phyloP scores from a whole-genome alignment of 2,113 vertebrate genomes.

The Camelus dromedarius region DNA sequence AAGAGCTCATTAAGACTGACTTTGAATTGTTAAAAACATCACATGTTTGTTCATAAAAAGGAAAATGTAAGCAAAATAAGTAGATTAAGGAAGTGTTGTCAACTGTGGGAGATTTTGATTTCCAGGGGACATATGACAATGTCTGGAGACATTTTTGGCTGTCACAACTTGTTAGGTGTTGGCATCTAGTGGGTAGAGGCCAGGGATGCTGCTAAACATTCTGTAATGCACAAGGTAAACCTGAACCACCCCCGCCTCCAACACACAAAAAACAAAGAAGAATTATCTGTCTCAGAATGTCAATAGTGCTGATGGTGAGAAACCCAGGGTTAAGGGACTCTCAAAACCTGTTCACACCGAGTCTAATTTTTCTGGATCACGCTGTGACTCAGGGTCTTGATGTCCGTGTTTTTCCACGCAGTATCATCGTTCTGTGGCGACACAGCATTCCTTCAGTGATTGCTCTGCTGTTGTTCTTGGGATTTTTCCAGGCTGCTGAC shows the following conservation, averaged over 20 bases:
- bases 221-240: neutral
- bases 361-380: neutral
- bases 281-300: neutral
- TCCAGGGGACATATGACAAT: neutral
- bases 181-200: neutral
- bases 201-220: neutral
- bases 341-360: neutral
- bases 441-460: neutral
- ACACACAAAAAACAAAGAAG: neutral
- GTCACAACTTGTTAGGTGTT: neutral
- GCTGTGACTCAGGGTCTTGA: neutral
- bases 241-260: neutral
- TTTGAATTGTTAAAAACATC: constrained; percentile 35
- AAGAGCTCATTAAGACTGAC: neutral
- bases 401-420: neutral
- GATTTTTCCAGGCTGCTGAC: constrained; percentile 24
- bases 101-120: neutral
- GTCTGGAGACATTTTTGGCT: constrained; percentile 48
- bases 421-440: neutral
- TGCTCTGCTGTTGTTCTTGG: neutral
- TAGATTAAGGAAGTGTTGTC: neutral
- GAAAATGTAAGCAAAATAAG: constrained; percentile 28
- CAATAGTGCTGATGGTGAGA: neutral
- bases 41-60: neutral
- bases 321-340: neutral